Base-by-base conservation (phyloP, 2,113 vertebrate genomes). In the Siniperca chuatsi region DNA sequence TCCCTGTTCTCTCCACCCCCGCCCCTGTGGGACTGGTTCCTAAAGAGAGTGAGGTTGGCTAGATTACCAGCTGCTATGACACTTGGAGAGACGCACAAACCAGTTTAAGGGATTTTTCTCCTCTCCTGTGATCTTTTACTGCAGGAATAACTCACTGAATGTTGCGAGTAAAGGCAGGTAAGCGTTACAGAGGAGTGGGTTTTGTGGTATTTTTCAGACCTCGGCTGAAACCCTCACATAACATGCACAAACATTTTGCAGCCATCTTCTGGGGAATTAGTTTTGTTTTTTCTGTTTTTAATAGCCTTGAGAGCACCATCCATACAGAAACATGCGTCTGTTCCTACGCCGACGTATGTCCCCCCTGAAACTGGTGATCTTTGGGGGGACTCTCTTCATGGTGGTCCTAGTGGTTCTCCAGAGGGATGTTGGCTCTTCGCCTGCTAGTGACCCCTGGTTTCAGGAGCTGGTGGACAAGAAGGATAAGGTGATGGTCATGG, bases 361-460 rank as follows among this genome's bases (percentile, higher is more conserved):
- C 90, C 95, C 96, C n/a, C 86, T 98, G 75, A 98, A 98, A 88
- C 93, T 98, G 91, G 97, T 92, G 15, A 15, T 98, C 79, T 91
- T 95, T 0, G 97, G 96, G 1, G 94, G 95, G 40, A 84, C 86
- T 12, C 72, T 97, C 1, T 94, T 96, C 89, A 94, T 99, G 90
- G 85, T 98, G 77, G 94, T 95, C 75, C 90, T 99, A 54, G 97
- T 99, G 92, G 92, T 99, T 64, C 95, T 98, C 20, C 98, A 98
- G 82, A 96, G 89, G 87, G 97, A 98, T 0, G 95, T 93, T 6
- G 95, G 95, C 3, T 88, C 4, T 2, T 85, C 89, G 0, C 77
- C 93, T 0, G 68, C 82, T 1, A 92, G 94, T 1, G 97, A 99
- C 74, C 97, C 96, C 0, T 98, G 97, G 97, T 85, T 98, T 52